These are phyloP conservation scores for Ylistrum balloti DNA, from an alignment of 1,140 invertebrate genomes.

Conservation along the genomic window DNA sequence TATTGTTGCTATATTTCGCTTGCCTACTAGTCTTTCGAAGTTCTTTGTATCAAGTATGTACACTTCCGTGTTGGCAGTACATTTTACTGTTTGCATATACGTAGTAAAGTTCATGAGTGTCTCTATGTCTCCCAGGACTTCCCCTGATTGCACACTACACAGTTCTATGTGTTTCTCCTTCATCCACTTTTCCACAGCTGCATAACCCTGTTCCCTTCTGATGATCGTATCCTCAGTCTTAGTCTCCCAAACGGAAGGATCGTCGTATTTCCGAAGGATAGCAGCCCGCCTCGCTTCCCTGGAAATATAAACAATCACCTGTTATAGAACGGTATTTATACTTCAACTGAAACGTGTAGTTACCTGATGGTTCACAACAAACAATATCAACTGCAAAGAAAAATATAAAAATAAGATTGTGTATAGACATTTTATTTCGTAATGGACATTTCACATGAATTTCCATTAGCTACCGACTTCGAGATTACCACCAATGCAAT, in stretches of 20 bases:
- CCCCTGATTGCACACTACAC: conserved; percentile 72
- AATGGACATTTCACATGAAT: too few species aligned
- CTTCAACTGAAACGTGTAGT: too few species aligned
- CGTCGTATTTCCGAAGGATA: conserved; percentile 72
- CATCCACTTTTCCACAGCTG: conserved; percentile 75
- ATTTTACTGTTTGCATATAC: conserved; percentile 77
- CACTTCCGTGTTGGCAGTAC: conserved; percentile 76
- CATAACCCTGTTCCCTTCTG: conserved; percentile 76
- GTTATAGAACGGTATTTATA: neutral
- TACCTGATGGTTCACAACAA: too few species aligned
- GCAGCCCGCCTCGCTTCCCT: conserved; percentile 73
- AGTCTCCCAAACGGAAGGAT: conserved; percentile 71
- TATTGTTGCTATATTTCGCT: conserved; percentile 74
- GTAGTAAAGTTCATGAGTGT: conserved; percentile 73
- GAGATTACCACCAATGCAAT: too few species aligned
- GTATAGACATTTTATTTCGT: too few species aligned
- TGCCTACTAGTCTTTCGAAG: conserved; percentile 78
- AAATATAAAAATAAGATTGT: too few species aligned
- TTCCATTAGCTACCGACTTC: too few species aligned
- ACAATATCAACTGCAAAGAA: too few species aligned
- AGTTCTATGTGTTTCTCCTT: conserved; percentile 70
- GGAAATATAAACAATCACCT: conserved; percentile 18
- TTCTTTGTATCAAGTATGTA: conserved; percentile 79
- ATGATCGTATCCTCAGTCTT: conserved; percentile 74
- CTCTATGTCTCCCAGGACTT: conserved; percentile 79